Conservation (phyloP, 1,140 invertebrate species). For the Probaryconus sp. region DNA sequence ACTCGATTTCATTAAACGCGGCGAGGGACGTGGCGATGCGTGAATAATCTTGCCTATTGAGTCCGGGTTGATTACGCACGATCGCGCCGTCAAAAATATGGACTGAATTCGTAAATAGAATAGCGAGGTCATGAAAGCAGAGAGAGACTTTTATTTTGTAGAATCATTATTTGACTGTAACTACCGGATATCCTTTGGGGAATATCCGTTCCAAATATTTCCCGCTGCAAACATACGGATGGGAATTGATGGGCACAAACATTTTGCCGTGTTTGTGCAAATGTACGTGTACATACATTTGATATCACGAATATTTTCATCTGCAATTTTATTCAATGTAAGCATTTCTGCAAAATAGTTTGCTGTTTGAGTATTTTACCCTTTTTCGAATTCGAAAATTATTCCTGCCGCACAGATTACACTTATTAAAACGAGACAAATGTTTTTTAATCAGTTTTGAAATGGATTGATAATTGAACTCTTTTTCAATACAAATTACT, state of each 20-base stretch:
- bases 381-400: slow-evolving; percentile 27
- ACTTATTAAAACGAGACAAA: no score
- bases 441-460: no score
- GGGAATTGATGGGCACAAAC: slow-evolving; percentile 55
- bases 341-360: slow-evolving; percentile 37
- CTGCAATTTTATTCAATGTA: slow-evolving; percentile 54
- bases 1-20: slow-evolving; percentile 58
- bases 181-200: slow-evolving; percentile 60
- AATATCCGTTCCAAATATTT: slow-evolving; percentile 62
- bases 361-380: slow-evolving; percentile 15
- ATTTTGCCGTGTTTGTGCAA: slow-evolving; percentile 52
- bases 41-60: slow-evolving; percentile 60
- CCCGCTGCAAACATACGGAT: slow-evolving; percentile 54
- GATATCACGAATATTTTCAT: slow-evolving; percentile 50
- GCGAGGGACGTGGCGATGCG: slow-evolving; percentile 47
- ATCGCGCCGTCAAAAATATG: slow-evolving; percentile 52
- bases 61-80: slow-evolving; percentile 54
- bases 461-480: no score
- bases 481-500: no score
- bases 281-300: slow-evolving; percentile 33
- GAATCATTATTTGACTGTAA: slow-evolving; percentile 62
- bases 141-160: slow-evolving; percentile 56
- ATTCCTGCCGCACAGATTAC: slow-evolving; percentile 19
- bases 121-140: slow-evolving; percentile 46
- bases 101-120: slow-evolving; percentile 59